These are phyloP conservation scores for Drosophila lowei DNA, from an alignment of 1,140 invertebrate genomes.

Conservation along the genomic window DNA sequence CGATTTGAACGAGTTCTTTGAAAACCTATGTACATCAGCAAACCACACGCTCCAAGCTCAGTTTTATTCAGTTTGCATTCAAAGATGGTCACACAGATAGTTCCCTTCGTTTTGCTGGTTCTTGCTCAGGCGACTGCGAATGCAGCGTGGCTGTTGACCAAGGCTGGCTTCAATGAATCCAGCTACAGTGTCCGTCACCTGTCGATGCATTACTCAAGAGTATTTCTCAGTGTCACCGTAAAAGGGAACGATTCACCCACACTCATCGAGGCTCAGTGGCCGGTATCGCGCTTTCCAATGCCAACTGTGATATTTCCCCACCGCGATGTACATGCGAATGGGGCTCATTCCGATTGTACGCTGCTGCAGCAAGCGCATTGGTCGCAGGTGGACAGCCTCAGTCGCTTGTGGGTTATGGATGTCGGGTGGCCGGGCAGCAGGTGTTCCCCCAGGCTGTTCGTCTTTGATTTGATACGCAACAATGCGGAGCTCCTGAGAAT, in stretches of 20 bases:
- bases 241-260: conserved; percentile 61
- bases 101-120: conserved; percentile 10
- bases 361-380: conserved; percentile 69
- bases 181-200: conserved; percentile 72
- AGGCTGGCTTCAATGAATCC: conserved; percentile 68
- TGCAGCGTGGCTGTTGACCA: conserved; percentile 44
- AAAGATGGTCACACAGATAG: conserved; percentile 45
- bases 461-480: conserved; percentile 73
- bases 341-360: conserved; percentile 54
- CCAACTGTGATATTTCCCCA: conserved; percentile 64
- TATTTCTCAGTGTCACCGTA: conserved; percentile 73
- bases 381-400: conserved; percentile 74
- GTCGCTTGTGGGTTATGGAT: conserved; percentile 76
- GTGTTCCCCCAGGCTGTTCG: conserved; percentile 68
- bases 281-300: conserved; percentile 65
- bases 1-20: conserved; percentile 34
- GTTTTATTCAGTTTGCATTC: conserved; percentile 15
- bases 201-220: conserved; percentile 71
- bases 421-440: conserved; percentile 50
- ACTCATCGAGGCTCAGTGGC: conserved; percentile 77
- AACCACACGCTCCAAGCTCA: conserved; percentile 22
- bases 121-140: conserved; percentile 1
- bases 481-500: conserved; percentile 73
- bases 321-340: conserved; percentile 52
- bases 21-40: conserved; percentile 36